phyloP scores from a whole-genome alignment of 2,113 vertebrate genomes.

The Gadus macrocephalus region DNA sequence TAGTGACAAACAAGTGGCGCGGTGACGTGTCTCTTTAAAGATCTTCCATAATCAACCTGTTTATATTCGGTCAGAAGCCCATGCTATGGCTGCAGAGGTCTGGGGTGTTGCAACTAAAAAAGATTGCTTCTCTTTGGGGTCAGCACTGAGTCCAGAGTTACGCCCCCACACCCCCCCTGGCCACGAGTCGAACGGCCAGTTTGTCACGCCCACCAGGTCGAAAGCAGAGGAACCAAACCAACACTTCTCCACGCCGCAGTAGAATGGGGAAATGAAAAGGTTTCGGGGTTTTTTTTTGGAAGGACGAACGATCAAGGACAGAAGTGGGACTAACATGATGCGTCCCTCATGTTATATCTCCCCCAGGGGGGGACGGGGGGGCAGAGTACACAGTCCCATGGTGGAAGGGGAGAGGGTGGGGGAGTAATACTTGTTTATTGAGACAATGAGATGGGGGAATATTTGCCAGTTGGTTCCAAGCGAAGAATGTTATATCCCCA shows the following conservation, averaged over 20 bases:
- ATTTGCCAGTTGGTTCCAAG: constrained; percentile 34
- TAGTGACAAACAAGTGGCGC: constrained; percentile 39
- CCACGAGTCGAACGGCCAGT: constrained; percentile 25
- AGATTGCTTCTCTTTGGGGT: constrained; percentile 3
- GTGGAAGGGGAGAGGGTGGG: constrained; percentile 31
- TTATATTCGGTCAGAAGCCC: constrained; percentile 1
- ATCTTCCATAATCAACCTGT: constrained; percentile 48
- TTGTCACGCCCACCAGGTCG: constrained; percentile 48
- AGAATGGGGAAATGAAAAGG: constrained; percentile 37
- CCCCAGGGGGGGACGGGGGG: constrained; percentile 32
- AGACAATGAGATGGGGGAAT: constrained; percentile 42
- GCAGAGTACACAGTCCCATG: constrained; percentile 38
- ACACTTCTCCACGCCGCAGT: constrained; percentile 39
- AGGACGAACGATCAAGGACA: constrained; percentile 56
- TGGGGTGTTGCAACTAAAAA: background rate
- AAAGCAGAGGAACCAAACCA: constrained; percentile 46
- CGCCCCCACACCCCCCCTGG: constrained; percentile 1
- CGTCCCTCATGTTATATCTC: constrained; percentile 32
- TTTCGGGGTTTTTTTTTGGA: constrained; percentile 20
- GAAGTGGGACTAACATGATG: constrained; percentile 38
- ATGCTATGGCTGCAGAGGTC: background rate
- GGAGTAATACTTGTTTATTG: constrained; percentile 57
- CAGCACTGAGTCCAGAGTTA: constrained; percentile 32
- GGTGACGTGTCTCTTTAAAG: constrained; percentile 39
- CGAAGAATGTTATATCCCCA: constrained; percentile 57